Percentiles rank a stretch among this genome's conserved stretches.
Conservation (phyloP, 2,113 vertebrate species). For the Hippocampus zosterae region DNA sequence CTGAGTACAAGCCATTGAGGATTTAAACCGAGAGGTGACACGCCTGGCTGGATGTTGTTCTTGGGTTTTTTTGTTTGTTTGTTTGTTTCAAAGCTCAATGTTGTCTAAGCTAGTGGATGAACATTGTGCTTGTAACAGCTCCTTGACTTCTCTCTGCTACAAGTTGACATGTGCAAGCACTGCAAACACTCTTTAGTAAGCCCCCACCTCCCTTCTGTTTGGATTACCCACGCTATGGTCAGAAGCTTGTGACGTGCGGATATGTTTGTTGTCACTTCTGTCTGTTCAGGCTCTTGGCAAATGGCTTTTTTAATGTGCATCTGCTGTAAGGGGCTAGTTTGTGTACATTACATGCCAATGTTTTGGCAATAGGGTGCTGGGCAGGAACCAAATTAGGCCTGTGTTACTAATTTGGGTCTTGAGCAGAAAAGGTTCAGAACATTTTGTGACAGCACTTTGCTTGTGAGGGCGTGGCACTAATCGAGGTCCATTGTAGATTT, state of each 20-base stretch:
- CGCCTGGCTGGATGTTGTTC: conserved; percentile 22
- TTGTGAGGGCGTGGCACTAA: background rate
- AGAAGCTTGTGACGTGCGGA: background rate
- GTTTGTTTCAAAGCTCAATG: conserved; percentile 17
- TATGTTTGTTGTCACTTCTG: background rate
- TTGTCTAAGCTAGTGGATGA: conserved; percentile 15
- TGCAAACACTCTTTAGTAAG: conserved; percentile 4
- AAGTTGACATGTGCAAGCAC: background rate
- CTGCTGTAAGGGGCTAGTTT: background rate
- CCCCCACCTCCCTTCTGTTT: conserved; percentile 16
- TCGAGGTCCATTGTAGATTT: background rate
- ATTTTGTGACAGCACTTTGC: background rate
- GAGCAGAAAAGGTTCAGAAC: background rate
- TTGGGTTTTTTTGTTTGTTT: conserved; percentile 15
- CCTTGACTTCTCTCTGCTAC: conserved; percentile 3
- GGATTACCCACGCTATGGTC: background rate
- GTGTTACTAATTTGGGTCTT: background rate
- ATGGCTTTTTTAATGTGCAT: background rate
- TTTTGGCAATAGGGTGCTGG: background rate
- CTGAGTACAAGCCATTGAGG: conserved; percentile 13
- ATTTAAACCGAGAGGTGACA: conserved; percentile 22
- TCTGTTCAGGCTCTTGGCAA: background rate
- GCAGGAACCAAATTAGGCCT: background rate
- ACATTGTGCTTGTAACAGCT: conserved; percentile 5
- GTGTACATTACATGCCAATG: background rate